Evolutionary conservation across 2,113 vertebrate genomes (phyloP), one percentile per base, ranked within the genome.

Genomic region (Oryzias javanicus): DNA sequence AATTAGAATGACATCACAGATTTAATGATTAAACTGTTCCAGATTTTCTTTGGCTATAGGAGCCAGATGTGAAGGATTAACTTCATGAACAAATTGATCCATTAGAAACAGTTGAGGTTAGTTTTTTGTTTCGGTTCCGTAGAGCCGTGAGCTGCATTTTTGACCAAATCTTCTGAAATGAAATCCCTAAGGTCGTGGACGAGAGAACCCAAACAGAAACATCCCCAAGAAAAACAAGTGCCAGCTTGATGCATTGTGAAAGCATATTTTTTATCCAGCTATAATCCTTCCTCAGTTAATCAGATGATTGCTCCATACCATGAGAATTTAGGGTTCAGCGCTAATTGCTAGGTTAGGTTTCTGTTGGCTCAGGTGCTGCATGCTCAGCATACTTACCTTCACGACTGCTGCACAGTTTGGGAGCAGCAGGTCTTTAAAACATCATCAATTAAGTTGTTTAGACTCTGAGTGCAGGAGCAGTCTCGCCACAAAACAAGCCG

Each of bases 291-390:
- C 64, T 70, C 75, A 67, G 81, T 84, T 84, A 88, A 90, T 90
- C 82, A 87, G 86, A 86, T 78, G 73, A 88, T 89, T 89, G 86
- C 83, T 65, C 82, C 73, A 84, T 81, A 78, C 78, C 81, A 72
- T 47, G 57, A 85, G 85, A 90, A 90, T 87, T 83, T 61, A 19
- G 53, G 84, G 78, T 79, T 79, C 45, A 63, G 76, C 27, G 55
- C 73, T 89, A 89, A 89, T 89, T 90, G 80, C 76, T 71, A 76
- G 88, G 86, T 89, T 74, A 76, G 83, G 81, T 85, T 88, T 85
- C 77, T 82, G 78, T 91, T 90, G 88, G 88, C 90, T 80, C 75
- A 78, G 78, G 77, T 71, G 78, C 72, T 62, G 68, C 84, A 86
- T 87, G 79, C 72, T 59, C 80, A 14, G 72, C 78, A 77, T 86